Percentiles rank a stretch among this genome's conserved stretches.
Evolutionary conservation across 2,113 vertebrate species (phyloP).

Genomic region (Paramormyrops kingsleyae): DNA sequence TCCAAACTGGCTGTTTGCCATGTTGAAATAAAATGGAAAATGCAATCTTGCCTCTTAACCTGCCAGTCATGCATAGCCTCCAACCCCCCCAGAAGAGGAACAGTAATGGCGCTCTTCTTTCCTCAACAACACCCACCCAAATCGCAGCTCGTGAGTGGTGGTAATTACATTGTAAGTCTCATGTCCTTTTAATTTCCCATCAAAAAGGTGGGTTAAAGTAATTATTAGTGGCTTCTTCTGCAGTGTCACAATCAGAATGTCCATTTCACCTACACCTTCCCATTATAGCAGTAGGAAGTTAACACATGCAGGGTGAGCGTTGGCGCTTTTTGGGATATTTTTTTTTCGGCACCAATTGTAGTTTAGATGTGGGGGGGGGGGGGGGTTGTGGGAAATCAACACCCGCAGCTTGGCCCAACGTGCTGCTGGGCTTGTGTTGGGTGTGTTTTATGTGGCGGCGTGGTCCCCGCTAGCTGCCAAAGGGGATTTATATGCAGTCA

Average conservation of each 20-base stretch:
- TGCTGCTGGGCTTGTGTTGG: conserved; percentile 71
- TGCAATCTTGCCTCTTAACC: conserved; percentile 34
- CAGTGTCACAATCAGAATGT: conserved; percentile 78
- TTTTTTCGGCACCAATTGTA: conserved; percentile 61
- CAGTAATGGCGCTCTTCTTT: not conserved
- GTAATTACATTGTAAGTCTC: conserved; percentile 63
- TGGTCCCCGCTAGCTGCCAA: conserved; percentile 79
- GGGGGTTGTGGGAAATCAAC: conserved; percentile 7
- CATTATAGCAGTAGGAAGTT: conserved; percentile 76
- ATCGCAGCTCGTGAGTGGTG: conserved; percentile 40
- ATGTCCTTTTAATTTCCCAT: conserved; percentile 64
- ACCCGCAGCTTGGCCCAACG: not conserved
- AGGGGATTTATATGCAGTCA: conserved; percentile 85
- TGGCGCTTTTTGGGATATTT: conserved; percentile 77
- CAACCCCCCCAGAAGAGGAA: not conserved
- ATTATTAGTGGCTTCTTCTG: conserved; percentile 68
- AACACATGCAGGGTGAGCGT: conserved; percentile 79
- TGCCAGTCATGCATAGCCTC: conserved; percentile 41
- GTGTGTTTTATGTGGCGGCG: conserved; percentile 84
- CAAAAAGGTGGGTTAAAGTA: conserved; percentile 47
- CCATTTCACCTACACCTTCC: conserved; percentile 83
- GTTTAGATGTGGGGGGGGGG: not conserved
- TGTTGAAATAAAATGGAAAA: not conserved
- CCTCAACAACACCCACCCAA: conserved; percentile 25
- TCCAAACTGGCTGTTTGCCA: not conserved